These are phyloP conservation scores for Pteronotus mesoamericanus DNA, from an alignment of 2,797 vertebrate species.

Conservation along the genomic window DNA sequence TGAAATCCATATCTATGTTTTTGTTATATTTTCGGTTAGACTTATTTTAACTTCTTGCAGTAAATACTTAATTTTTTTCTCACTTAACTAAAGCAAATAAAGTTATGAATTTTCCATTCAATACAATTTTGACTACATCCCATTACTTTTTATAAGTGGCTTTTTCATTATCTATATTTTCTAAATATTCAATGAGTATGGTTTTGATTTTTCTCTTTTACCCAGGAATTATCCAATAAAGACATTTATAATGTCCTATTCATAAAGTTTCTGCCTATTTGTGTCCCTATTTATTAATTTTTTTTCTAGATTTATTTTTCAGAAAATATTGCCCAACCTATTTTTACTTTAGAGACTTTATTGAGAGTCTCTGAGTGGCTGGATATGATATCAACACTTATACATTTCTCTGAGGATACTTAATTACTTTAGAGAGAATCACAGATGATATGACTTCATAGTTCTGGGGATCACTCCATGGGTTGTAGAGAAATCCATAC, in stretches of 20 bases:
- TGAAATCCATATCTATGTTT: not conserved
- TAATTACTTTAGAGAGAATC: not conserved
- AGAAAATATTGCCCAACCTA: not conserved
- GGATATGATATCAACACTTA: not conserved
- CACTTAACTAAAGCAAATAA: not conserved
- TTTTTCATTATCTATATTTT: not conserved
- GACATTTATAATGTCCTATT: not conserved
- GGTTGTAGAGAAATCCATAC: not conserved
- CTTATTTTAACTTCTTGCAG: not conserved
- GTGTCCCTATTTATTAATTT: not conserved
- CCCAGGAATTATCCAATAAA: not conserved
- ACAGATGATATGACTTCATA: not conserved
- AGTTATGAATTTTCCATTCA: not conserved
- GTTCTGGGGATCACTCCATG: not conserved
- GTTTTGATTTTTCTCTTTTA: slow-evolving; percentile 14
- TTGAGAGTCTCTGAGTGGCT: not conserved
- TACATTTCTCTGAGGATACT: not conserved
- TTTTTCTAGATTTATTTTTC: not conserved
- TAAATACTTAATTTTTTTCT: not conserved
- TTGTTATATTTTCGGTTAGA: not conserved
- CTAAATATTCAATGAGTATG: not conserved
- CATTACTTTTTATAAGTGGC: not conserved
- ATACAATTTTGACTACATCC: not conserved
- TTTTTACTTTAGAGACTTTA: not conserved
- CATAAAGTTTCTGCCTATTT: not conserved